Base-by-base conservation (phyloP, 2,888 invertebrate genomes). In the Quadriops clusia region DNA sequence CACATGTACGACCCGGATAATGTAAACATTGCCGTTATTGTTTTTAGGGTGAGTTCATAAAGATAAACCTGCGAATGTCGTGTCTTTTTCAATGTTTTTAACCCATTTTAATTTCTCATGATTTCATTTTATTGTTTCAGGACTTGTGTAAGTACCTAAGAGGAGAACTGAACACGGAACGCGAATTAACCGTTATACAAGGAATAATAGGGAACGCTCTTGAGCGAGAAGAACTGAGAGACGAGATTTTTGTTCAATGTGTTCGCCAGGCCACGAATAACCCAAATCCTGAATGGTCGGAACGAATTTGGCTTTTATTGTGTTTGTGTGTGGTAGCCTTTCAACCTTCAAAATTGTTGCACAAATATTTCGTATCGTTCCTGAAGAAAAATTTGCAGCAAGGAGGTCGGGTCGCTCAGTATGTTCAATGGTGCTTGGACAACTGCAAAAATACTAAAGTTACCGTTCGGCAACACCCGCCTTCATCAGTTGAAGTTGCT, bases 1-100 rank as follows among this genome's bases (percentile, higher is more conserved):
- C 90, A 90, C 50, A 75, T 94, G 68, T 90, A 91, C 55, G 93
- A 94, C 63, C 89, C 91, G 0, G 91, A 93, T 56, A 93, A 93
- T 56, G 77, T 91, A 18, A 77, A 81, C 28, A 73, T 89, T 1
- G 89, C 93, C 3, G 89, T 91, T 50, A 79, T 74, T 41, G 82
- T 90, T 40, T 94, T 93, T 59, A 74, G 89, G 61, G 90, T 89
- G 62, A 73, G 73, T 60, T 14, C 9, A 25, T 25, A 25, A 2
- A 27, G 10, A 11, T 26, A 5, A 11, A 21, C 4, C 9, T 3
- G 10, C 9, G 21, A 21, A 21, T 9, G 9, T 21, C 2, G 10
- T 21, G 10, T 21, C 9, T 21, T 21, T 9, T 10, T 9, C 3
- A 10, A 10, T 21, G n/a, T n/a, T n/a, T 9, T 21, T 9, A 21